Percentiles rank a stretch among this genome's conserved stretches.
Conservation (phyloP, 2,797 vertebrate genomes). For the Heliangelus exortis region DNA sequence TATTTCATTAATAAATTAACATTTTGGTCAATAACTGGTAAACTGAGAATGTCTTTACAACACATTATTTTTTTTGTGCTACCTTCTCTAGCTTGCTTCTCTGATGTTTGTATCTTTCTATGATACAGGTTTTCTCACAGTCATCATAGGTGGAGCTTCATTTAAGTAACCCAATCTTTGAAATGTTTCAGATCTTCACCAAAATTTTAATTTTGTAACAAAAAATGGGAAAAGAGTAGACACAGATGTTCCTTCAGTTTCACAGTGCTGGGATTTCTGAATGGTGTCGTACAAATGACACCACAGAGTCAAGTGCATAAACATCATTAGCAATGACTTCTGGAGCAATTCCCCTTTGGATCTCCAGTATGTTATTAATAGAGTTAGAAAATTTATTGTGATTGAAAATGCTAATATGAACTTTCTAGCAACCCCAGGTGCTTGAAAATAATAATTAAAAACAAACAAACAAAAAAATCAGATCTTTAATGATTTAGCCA, state of each 20-base stretch:
- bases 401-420: background rate
- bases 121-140: background rate
- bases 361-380: background rate
- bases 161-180: background rate
- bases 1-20: background rate
- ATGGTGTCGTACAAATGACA: background rate
- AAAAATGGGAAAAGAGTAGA: background rate
- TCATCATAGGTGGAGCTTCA: background rate
- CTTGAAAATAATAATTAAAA: background rate
- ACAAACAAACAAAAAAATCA: background rate
- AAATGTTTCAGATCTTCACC: background rate
- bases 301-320: background rate
- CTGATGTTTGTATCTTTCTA: background rate
- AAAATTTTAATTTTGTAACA: background rate
- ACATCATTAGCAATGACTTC: background rate
- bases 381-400: background rate
- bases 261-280: background rate
- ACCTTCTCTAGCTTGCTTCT: background rate
- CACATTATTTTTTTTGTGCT: background rate
- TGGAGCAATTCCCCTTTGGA: background rate
- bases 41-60: background rate
- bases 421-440: background rate
- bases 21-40: background rate
- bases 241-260: background rate
- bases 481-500: background rate